These are phyloP conservation scores for Etheostoma spectabile DNA, from an alignment of 2,113 vertebrate genomes.

Conservation along the genomic window DNA sequence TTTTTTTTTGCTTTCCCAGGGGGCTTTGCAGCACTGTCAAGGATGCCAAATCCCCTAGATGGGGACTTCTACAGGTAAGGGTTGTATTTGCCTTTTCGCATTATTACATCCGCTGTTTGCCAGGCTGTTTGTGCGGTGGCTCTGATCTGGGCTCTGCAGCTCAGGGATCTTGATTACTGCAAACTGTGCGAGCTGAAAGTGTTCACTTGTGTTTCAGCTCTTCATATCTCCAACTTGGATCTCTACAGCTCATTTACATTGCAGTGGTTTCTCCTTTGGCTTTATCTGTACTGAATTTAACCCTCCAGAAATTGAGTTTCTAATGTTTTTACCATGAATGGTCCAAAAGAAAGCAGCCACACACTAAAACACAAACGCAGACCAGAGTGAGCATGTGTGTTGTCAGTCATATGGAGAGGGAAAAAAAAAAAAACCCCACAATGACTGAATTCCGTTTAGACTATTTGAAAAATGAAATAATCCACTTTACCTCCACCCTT, in stretches of 20 bases:
- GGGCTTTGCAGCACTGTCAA: conserved; percentile 58
- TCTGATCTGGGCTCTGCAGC: conserved; percentile 40
- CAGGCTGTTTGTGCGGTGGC: background rate
- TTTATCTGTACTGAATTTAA: background rate
- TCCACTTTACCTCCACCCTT: background rate
- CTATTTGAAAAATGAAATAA: conserved; percentile 55
- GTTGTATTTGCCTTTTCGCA: background rate
- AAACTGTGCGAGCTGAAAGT: conserved; percentile 21
- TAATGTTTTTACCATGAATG: background rate
- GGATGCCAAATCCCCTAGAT: conserved; percentile 52
- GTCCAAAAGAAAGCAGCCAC: conserved; percentile 14
- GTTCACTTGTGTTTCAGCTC: conserved; percentile 24
- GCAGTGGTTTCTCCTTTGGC: background rate
- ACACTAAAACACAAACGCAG: conserved; percentile 8
- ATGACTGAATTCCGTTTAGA: conserved; percentile 41
- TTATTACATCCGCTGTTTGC: background rate
- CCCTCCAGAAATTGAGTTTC: background rate
- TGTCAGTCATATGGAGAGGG: conserved; percentile 15
- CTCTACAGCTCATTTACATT: conserved; percentile 8
- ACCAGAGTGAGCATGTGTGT: conserved; percentile 11
- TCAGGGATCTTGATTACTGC: conserved; percentile 17
- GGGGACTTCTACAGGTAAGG: conserved; percentile 69
- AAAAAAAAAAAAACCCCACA: background rate
- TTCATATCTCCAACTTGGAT: background rate
- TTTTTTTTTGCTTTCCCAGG: conserved; percentile 35